Percentiles rank a stretch among this genome's conserved stretches.
Conservation (phyloP, 2,888 invertebrate genomes). For the Dynastes hyllus region DNA sequence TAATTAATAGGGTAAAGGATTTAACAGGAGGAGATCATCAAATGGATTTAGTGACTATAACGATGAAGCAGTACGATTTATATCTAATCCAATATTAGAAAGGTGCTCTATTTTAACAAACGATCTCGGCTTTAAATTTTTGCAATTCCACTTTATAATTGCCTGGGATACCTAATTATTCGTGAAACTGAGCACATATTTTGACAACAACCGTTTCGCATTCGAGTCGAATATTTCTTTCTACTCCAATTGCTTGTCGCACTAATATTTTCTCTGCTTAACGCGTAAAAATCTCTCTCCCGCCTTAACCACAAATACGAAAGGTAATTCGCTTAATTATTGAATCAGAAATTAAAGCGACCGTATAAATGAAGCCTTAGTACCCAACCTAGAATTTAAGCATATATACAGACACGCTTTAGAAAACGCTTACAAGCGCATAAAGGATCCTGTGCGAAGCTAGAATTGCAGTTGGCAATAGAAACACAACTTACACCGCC, state of each 20-base stretch:
- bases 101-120: neutral
- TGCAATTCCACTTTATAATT: conserved; percentile 22
- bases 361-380: conserved; percentile 3
- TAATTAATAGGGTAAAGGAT: too few species aligned
- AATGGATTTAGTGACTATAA: too few species aligned
- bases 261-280: neutral
- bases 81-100: neutral
- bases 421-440: conserved; percentile 13
- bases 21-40: too few species aligned
- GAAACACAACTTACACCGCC: too few species aligned
- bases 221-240: conserved; percentile 8
- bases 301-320: conserved; percentile 16
- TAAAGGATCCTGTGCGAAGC: neutral
- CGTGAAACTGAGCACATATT: neutral
- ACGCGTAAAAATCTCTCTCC: conserved; percentile 8
- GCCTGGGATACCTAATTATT: conserved; percentile 3
- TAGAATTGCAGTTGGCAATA: too few species aligned
- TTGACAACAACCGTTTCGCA: conserved; percentile 15
- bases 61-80: too few species aligned
- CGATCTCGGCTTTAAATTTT: neutral
- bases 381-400: neutral
- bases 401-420: neutral
- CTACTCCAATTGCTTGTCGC: neutral
- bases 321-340: conserved; percentile 26
- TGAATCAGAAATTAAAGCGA: conserved; percentile 21